Conservation (phyloP, 2,113 vertebrate genomes). For the Neodontobutis hainanensis region DNA sequence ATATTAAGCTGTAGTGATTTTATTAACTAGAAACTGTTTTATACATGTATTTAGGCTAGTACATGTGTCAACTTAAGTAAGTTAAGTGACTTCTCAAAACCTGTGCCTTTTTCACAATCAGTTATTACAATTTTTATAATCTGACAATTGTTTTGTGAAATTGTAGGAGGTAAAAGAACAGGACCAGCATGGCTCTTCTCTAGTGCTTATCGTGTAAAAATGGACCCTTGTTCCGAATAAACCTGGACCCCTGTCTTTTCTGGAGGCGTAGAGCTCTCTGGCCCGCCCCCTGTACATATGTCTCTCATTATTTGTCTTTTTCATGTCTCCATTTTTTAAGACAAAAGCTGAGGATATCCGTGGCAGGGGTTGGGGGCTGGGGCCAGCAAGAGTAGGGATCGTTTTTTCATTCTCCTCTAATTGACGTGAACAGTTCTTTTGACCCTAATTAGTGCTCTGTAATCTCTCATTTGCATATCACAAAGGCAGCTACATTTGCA, state of each 20-base stretch:
- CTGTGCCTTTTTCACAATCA: no score
- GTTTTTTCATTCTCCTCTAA: slow-evolving; percentile 83
- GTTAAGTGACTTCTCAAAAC: no score
- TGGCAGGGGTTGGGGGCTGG: slow-evolving; percentile 65
- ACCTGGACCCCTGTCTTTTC: slow-evolving; percentile 52
- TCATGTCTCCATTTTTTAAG: slow-evolving; percentile 75
- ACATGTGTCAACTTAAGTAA: no score
- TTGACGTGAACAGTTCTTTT: slow-evolving; percentile 90
- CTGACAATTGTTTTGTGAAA: no score
- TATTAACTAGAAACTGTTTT: no score
- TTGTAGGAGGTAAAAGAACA: no score
- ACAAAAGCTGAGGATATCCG: slow-evolving; percentile 77
- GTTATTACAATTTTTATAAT: no score
- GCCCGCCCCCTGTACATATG: slow-evolving; percentile 54
- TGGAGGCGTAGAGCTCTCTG: slow-evolving; percentile 29
- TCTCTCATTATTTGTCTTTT: slow-evolving; percentile 71
- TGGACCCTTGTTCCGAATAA: slow-evolving; percentile 33
- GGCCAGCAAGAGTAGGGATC: slow-evolving; percentile 62
- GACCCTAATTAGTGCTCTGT: slow-evolving; percentile 94
- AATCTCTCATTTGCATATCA: slow-evolving; percentile 92
- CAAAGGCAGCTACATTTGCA: slow-evolving; percentile 90
- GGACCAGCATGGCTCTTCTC: slow-evolving; percentile 1
- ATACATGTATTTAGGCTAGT: no score
- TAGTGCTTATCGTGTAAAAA: slow-evolving; percentile 25
- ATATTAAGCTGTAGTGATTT: no score